Conservation (phyloP, 30 jellyfish, hydroid and myxozoan species). For the Mastigias papua region DNA sequence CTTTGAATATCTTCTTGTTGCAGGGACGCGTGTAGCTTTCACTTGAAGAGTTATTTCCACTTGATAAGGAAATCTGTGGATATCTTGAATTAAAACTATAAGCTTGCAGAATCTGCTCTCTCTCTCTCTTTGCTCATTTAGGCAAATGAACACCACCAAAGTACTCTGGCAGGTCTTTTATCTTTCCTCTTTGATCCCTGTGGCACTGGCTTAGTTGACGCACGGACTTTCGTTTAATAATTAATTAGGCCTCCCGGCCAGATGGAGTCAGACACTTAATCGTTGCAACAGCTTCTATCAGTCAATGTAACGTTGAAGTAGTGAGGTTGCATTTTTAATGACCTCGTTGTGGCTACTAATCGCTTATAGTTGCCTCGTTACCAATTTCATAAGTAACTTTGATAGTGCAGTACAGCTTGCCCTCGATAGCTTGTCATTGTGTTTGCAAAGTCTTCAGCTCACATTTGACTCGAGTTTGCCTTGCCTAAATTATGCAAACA, state of each 20-base stretch:
- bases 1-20: too few relatives aligned
- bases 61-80: too few relatives aligned
- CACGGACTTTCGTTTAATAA: conserved; percentile 31
- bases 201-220: conserved; percentile 41
- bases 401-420: too few relatives aligned
- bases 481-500: too few relatives aligned
- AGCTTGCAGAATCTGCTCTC: conserved; percentile 1
- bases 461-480: too few relatives aligned
- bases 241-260: conserved; percentile 43
- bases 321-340: background rate
- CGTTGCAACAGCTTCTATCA: conserved; percentile 1
- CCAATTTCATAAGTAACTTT: background rate
- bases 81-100: too few relatives aligned
- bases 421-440: too few relatives aligned
- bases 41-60: too few relatives aligned
- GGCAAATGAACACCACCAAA: conserved; percentile 1
- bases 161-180: conserved; percentile 30
- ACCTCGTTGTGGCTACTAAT: background rate
- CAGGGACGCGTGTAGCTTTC: too few relatives aligned
- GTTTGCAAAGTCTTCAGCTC: too few relatives aligned
- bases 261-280: conserved; percentile 33
- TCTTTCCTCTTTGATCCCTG: conserved; percentile 53
- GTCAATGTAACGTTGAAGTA: background rate
- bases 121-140: conserved; percentile 31
- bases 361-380: background rate